Conservation (phyloP, 2,113 vertebrate genomes). For the Narcine bancroftii region DNA sequence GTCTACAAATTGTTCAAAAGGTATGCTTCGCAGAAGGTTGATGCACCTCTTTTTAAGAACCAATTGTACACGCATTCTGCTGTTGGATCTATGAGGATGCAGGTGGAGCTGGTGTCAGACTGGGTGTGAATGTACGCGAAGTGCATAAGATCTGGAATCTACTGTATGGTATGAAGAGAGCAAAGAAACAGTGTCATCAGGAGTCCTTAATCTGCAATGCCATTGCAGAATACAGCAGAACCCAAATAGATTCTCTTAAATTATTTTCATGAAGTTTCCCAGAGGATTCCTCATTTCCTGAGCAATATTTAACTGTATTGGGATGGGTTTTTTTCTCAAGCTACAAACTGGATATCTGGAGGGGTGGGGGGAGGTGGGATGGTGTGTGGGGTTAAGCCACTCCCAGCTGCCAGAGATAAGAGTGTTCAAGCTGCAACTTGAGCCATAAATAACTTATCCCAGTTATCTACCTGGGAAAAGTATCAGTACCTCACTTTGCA, state of each 20-base stretch:
- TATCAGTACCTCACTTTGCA: background rate
- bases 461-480: background rate
- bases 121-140: background rate
- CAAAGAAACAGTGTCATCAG: background rate
- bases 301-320: background rate
- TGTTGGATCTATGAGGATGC: background rate
- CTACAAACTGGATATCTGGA: background rate
- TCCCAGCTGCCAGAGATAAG: background rate
- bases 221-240: slow-evolving; percentile 21
- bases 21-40: background rate
- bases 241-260: slow-evolving; percentile 6
- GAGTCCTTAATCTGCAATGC: background rate
- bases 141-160: background rate
- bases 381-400: too few relatives aligned
- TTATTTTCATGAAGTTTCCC: background rate
- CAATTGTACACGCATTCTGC: background rate
- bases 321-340: background rate
- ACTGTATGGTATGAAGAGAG: background rate
- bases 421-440: background rate
- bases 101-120: background rate
- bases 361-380: too few relatives aligned
- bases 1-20: background rate
- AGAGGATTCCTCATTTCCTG: background rate
- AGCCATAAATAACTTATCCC: background rate
- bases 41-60: slow-evolving; percentile 3